Evolutionary conservation across 2,888 invertebrate genomes (phyloP), one percentile per base, ranked within the genome.

Genomic region (Incurvaria masculella): DNA sequence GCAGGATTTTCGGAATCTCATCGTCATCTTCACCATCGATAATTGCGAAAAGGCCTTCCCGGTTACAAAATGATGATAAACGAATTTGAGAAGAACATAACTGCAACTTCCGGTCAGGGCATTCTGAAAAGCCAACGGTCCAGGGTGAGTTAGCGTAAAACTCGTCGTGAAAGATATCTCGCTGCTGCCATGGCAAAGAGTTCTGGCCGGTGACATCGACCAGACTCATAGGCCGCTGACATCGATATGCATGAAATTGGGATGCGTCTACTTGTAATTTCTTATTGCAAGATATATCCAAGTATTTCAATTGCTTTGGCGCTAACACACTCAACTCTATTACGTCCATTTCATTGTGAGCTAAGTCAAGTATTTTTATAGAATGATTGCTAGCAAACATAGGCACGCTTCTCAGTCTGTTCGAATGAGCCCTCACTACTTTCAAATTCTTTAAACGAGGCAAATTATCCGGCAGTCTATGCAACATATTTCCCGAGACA

Each of bases 151-250:
- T 87, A 2, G 82, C 78, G 50, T 65, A 73, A 50, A 83, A 65
- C 56, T 85, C 85, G 50, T 76, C 73, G 45, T 79, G 82, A 55
- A 84, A 74, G 42, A 68, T 71, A 57, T 62, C 70, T 60, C 72
- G 76, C 58, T 75, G 74, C 14, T 68, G 63, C 65, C 69, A 82
- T 1, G 90, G 88, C 47, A 89, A 61, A 50, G 85, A 83, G 66
- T 89, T 90, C 59, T 88, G 86, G 14, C 92, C 92, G 0, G 91
- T 89, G 1, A 92, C 92, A 63, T 93, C 92, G 0, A 93, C 88
- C 21, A 93, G 72, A 59, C 91, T 91, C 70, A 92, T 83, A 4
- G 90, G 89, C 41, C 91, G 74, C 63, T 90, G 88, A 38, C 88
- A 87, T 68, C 89, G 81, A 59, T 91, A 91, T 2, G 84, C 85